Conservation (phyloP, 1,140 invertebrate species). For the Drosophila bifasciata region DNA sequence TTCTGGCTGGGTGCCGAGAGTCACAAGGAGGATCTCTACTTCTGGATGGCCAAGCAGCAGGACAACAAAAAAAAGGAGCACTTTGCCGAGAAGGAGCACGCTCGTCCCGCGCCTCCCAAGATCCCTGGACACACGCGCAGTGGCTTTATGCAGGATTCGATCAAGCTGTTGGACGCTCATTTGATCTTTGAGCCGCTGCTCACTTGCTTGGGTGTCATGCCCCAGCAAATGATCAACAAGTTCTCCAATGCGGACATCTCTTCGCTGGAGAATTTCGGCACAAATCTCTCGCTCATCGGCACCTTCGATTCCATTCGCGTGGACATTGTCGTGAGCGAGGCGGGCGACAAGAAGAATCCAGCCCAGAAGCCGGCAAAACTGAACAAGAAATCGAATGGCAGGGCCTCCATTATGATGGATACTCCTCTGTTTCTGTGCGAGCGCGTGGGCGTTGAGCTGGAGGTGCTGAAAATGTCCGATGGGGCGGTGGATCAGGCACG, state of each 20-base stretch:
- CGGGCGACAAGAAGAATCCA: conserved; percentile 84
- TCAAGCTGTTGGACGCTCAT: conserved; percentile 94
- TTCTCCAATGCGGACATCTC: conserved; percentile 85
- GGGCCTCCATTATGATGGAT: conserved; percentile 89
- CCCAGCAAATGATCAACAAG: conserved; percentile 90
- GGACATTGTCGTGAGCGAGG: conserved; percentile 96
- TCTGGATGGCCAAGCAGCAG: conserved; percentile 97
- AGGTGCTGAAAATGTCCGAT: conserved; percentile 94
- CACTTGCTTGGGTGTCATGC: conserved; percentile 93
- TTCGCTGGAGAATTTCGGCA: conserved; percentile 94
- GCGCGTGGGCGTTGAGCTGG: conserved; percentile 94
- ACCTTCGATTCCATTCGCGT: conserved; percentile 94
- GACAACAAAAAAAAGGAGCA: conserved; percentile 85
- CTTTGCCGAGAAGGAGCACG: conserved; percentile 59
- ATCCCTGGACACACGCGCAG: conserved; percentile 58
- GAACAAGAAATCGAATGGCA: conserved; percentile 83
- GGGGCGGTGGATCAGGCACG: conserved; percentile 94
- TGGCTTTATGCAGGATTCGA: conserved; percentile 90
- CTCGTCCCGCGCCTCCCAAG: conserved; percentile 62
- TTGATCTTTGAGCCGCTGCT: conserved; percentile 96
- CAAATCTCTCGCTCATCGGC: conserved; percentile 94
- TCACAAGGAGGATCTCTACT: conserved; percentile 94
- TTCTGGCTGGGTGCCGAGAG: conserved; percentile 84
- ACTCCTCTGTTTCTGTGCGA: conserved; percentile 96
- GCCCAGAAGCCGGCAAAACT: conserved; percentile 61